Evolutionary conservation across 2,888 invertebrate genomes (phyloP).

Genomic region (Rhagophthalmus giganteus): DNA sequence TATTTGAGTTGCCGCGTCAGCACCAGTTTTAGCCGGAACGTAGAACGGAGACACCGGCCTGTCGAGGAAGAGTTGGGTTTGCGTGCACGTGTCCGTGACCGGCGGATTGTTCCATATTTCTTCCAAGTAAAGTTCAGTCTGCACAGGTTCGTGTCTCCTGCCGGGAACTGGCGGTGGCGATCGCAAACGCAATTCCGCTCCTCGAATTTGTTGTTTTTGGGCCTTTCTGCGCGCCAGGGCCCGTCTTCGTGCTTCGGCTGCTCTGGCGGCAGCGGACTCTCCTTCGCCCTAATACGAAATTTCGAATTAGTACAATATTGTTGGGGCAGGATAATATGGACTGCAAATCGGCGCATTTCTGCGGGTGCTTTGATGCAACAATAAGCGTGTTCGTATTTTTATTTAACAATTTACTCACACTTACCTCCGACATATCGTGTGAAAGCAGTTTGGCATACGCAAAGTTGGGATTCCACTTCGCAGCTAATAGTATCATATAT

Average conservation of each 20-base stretch:
- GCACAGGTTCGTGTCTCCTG: slow-evolving; percentile 81
- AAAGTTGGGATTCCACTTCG: slow-evolving; percentile 61
- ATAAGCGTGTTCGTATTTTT: too few species aligned
- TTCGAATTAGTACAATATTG: background rate
- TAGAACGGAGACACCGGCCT: slow-evolving; percentile 79
- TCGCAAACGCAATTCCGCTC: slow-evolving; percentile 60
- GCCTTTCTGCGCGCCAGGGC: slow-evolving; percentile 74
- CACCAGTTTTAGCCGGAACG: slow-evolving; percentile 77
- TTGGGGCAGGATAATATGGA: background rate
- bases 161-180: slow-evolving; percentile 82
- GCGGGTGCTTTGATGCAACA: background rate
- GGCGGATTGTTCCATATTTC: slow-evolving; percentile 77
- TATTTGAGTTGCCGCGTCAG: slow-evolving; percentile 80
- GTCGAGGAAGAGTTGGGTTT: slow-evolving; percentile 83
- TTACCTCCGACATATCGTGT: slow-evolving; percentile 37
- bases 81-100: slow-evolving; percentile 74
- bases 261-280: slow-evolving; percentile 59
- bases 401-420: too few species aligned
- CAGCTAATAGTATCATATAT: slow-evolving; percentile 41
- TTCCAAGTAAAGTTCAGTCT: slow-evolving; percentile 88
- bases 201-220: slow-evolving; percentile 60
- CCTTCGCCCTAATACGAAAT: slow-evolving; percentile 54
- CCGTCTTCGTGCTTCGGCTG: slow-evolving; percentile 70
- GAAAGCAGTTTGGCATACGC: slow-evolving; percentile 61
- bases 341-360: slow-evolving; percentile 30